Base-by-base conservation (phyloP, 2,797 vertebrate species). In the Pangasius mekongensis region DNA sequence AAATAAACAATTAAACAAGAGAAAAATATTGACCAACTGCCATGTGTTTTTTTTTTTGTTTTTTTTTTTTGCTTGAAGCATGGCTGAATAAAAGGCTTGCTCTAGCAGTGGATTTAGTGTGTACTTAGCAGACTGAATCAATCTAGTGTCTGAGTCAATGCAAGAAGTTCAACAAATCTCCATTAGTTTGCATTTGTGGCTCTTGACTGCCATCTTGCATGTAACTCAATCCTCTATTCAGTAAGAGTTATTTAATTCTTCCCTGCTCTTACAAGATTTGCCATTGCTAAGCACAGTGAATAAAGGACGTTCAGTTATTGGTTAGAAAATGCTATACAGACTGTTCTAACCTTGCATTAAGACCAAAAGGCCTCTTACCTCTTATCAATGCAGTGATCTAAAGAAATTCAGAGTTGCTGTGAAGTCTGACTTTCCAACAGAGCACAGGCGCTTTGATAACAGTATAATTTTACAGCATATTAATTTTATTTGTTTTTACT, bases 1-100 rank as follows among this genome's bases (percentile, higher is more conserved):
- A 90, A 92, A 93, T 91, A 92, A 90, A 90, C 86, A 91, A 92
- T 91, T 88, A 91, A 90, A 86, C 66, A 64, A 87, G 87, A 87
- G 81, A 69, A 78, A 83, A 74, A 82, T 87, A 92, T 90, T 91
- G 90, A 91, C 87, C 60, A 56, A 36, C 89, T 88, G 76, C 83
- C 83, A 76, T 87, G 84, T 88, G 76, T 84, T 5, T 77, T 5
- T 67, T 14, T 36, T 7, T 88, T 43, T 86, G 16, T 36, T 9
- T 43, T 13, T 67, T 16, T 13, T 30, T 33, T 18, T 22, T 69
- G 60, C 88, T 84, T 81, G 56, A 74, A 87, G 87, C 73, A 56
- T 47, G 54, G 24, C 83, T 86, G 39, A 76, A 84, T 83, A 89
- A 91, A 91, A 89, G 54, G 85, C 30, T 56, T 73, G 77, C 64